Percentiles rank a stretch among this genome's conserved stretches.
phyloP scores from a whole-genome alignment of 2,113 vertebrate species.

The Marmota flaviventris region DNA sequence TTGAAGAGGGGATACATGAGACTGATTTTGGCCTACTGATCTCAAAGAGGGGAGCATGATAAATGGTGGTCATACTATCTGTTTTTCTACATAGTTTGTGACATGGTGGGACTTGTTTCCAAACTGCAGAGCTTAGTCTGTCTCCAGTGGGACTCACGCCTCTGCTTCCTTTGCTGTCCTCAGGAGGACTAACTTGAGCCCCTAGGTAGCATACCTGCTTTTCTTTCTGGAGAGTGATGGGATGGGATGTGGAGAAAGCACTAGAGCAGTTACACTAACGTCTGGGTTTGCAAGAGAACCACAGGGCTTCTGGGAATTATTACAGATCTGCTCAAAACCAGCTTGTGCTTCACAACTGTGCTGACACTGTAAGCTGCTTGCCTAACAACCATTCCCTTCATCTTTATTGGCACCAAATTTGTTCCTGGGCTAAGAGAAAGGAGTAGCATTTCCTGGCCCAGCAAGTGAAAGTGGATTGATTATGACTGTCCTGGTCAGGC shows the following conservation, averaged over 20 bases:
- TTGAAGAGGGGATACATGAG: not conserved
- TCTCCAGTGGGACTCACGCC: not conserved
- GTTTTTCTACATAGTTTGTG: not conserved
- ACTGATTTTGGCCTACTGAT: not conserved
- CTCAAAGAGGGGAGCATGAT: rapidly evolving
- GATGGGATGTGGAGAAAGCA: not conserved
- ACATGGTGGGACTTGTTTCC: not conserved
- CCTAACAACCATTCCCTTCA: not conserved
- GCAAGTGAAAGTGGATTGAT: not conserved
- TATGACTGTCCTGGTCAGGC: not conserved
- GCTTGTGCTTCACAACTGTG: not conserved
- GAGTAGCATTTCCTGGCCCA: not conserved
- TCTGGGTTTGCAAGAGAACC: not conserved
- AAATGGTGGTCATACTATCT: no score
- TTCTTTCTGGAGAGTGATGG: not conserved
- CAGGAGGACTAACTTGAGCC: not conserved
- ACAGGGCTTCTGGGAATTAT: not conserved
- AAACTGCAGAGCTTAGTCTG: not conserved
- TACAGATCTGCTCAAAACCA: not conserved
- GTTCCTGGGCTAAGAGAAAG: not conserved
- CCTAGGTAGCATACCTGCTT: not conserved
- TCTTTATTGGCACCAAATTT: not conserved
- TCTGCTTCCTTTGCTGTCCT: not conserved
- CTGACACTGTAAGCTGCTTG: not conserved
- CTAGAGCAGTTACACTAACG: not conserved